Percentiles rank a stretch among this genome's conserved stretches.
Evolutionary conservation across 2,888 invertebrate genomes (phyloP).

Genomic region (Eilema depressum): DNA sequence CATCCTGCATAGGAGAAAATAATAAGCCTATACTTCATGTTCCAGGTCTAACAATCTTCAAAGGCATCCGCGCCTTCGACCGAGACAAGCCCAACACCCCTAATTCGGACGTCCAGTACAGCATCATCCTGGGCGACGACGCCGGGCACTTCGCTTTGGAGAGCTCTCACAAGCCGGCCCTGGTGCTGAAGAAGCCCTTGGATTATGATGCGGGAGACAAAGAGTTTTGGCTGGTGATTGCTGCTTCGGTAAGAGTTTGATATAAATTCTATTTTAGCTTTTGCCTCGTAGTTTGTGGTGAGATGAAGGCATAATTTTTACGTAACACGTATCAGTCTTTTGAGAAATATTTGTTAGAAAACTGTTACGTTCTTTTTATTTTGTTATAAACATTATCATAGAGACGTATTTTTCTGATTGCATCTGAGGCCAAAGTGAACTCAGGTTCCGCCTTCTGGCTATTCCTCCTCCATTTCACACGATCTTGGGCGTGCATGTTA

Average conservation of each 20-base stretch:
- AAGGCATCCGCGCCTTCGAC: conserved; percentile 93
- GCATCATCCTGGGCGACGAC: conserved; percentile 90
- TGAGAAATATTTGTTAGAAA: too few relatives aligned
- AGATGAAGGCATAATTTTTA: too few relatives aligned
- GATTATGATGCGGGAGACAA: conserved; percentile 94
- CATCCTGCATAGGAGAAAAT: too few relatives aligned
- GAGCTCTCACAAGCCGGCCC: conserved; percentile 91
- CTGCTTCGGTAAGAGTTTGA: conserved; percentile 89
- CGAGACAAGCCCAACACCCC: conserved; percentile 95
- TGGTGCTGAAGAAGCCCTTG: conserved; percentile 91
- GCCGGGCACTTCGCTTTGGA: conserved; percentile 93
- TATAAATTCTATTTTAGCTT: background rate
- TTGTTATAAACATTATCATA: too few relatives aligned
- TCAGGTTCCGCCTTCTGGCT: too few relatives aligned
- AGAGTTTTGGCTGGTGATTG: conserved; percentile 90
- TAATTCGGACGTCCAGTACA: conserved; percentile 94
- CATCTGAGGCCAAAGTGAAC: too few relatives aligned
- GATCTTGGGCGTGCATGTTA: too few relatives aligned
- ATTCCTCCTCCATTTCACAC: too few relatives aligned
- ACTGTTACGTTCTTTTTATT: too few relatives aligned
- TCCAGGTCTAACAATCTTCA: conserved; percentile 93
- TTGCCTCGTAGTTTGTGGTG: too few relatives aligned
- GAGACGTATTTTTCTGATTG: too few relatives aligned
- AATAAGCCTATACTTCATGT: conserved; percentile 20
- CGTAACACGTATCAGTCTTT: too few relatives aligned